Conservation (phyloP, 2,797 vertebrate species). For the Acestrorhynchus altus region DNA sequence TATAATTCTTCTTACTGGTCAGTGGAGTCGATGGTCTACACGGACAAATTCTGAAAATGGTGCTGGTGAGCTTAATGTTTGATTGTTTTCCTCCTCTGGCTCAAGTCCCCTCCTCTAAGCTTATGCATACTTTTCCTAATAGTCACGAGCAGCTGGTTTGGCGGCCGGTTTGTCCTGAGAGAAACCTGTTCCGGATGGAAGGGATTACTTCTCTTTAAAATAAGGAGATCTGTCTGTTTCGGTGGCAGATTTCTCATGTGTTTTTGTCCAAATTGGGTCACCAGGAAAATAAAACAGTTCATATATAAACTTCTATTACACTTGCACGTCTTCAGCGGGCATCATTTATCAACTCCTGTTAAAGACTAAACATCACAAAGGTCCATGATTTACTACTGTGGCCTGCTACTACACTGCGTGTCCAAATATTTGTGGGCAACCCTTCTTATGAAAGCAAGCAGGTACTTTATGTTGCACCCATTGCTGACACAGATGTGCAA, state of each 20-base stretch:
- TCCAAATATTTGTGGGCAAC: no score
- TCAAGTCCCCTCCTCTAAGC: constrained; percentile 14
- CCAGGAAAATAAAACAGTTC: neutral
- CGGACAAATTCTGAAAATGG: constrained; percentile 3
- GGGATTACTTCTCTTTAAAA: constrained; percentile 34
- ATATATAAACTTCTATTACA: neutral
- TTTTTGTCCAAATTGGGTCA: neutral
- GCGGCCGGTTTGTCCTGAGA: constrained; percentile 25
- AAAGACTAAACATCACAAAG: neutral
- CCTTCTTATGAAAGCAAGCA: no score
- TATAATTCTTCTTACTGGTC: neutral
- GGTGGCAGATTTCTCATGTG: neutral
- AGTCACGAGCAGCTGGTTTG: constrained; percentile 52
- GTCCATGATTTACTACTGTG: neutral
- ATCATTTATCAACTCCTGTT: neutral
- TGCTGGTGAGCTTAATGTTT: constrained; percentile 2
- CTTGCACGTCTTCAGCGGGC: neutral
- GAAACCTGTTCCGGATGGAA: constrained; percentile 42
- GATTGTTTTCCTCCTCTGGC: constrained; percentile 38
- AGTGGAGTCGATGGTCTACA: neutral
- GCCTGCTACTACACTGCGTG: no score
- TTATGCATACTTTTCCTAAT: constrained; percentile 45
- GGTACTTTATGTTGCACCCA: no score
- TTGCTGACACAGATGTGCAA: no score
- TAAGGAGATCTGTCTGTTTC: neutral